Base-by-base conservation (phyloP, 2,888 invertebrate species). In the Enchytraeus crypticus region DNA sequence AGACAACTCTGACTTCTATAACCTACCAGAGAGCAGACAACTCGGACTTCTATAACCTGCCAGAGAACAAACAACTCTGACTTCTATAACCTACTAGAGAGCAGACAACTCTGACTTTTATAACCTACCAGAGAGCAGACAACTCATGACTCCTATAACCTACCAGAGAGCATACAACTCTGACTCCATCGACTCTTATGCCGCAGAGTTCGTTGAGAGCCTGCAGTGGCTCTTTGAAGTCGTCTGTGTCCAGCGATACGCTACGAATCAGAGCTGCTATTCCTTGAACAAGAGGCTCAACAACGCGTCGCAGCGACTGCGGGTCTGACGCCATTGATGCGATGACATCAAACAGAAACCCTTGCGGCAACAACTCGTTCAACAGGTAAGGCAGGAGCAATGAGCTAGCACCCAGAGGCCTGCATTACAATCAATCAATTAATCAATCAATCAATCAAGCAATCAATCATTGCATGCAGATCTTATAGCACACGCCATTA, bases 181-280 rank as follows among this genome's bases (percentile, higher is more conserved):
- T n/a, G 14, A 21, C n/a, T 21, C 71, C 73, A 67, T 69, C 58
- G 64, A 86, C 85, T 63, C 89, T 86, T 62, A 92, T 85, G 70
- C 89, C 89, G 72, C 89, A 86, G 65, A 95, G 81, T 70, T 91
- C 88, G 47, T 86, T 85, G 61, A 95, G 81, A 57, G 87, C 86
- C n/a, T 70, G 64, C 21, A 78, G 82, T 14, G 88, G 87, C 66
- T 83, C 81, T 53, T 85, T 79, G 73, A 85, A 86, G 53, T 84
- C 83, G 69, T 86, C 87, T 5, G 85, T 83, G 66, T 88, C 84
- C 66, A 88, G 84, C 66, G 86, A 86, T 1, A 86, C 84, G 58
- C 84, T 83, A 57, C 85, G 85, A 82, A 87, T 86, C 49, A 83
- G 81, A 47, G 85, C 82, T 64, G 85, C 85, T 63, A 90, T 81